phyloP scores from a whole-genome alignment of 2,888 invertebrate genomes.

The Leptogaster cylindrica region DNA sequence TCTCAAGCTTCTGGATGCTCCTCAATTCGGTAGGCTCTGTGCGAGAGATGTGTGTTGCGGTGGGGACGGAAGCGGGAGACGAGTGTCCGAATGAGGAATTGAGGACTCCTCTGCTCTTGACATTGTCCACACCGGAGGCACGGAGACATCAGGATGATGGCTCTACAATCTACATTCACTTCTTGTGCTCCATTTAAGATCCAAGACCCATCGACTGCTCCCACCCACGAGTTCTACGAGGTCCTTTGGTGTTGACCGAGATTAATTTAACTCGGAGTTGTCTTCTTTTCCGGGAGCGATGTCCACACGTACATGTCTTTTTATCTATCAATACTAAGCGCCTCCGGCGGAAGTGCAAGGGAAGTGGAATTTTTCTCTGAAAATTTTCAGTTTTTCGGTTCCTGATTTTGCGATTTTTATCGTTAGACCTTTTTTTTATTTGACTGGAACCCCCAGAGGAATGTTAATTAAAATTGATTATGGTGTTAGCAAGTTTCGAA shows the following conservation, averaged over 20 bases:
- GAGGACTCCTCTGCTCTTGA: no score
- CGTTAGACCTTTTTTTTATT: slow-evolving; percentile 24
- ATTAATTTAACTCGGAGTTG: slow-evolving; percentile 13
- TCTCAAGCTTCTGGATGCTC: neutral
- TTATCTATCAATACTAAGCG: no score
- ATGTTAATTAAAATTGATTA: slow-evolving; percentile 34
- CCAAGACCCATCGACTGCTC: neutral
- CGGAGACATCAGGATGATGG: no score
- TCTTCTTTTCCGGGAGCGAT: neutral
- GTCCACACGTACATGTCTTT: neutral
- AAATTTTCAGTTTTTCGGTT: slow-evolving; percentile 23
- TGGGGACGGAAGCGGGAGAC: no score
- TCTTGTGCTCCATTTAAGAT: no score
- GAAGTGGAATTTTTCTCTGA: slow-evolving; percentile 10
- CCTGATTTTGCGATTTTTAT: slow-evolving; percentile 34
- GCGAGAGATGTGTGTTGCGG: neutral
- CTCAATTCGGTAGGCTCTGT: neutral
- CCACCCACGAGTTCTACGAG: neutral
- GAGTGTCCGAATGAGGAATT: no score
- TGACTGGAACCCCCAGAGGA: slow-evolving; percentile 10
- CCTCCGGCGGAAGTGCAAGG: neutral
- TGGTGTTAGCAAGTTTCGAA: neutral
- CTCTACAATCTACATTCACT: no score
- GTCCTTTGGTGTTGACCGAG: slow-evolving; percentile 6
- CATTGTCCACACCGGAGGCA: no score